A percentile compares a stretch with the other conserved stretches of the same genome.
phyloP scores from a whole-genome alignment of 2,888 invertebrate genomes.

The Chromoteleia sp. region DNA sequence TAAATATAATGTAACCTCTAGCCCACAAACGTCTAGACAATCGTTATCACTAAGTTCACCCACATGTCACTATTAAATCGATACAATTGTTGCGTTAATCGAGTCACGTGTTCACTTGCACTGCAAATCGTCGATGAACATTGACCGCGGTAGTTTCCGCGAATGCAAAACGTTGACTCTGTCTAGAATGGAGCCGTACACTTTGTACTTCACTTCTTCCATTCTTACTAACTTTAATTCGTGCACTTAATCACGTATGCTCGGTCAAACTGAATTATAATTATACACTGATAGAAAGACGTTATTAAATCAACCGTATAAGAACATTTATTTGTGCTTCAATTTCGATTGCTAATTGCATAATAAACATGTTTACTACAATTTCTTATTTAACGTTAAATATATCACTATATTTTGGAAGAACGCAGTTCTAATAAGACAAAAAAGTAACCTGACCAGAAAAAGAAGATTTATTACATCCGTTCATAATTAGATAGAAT shows the following conservation, averaged over 20 bases:
- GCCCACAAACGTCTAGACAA: slow-evolving; percentile 63
- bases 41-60: slow-evolving; percentile 65
- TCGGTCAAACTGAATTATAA: not conserved
- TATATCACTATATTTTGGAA: too few relatives aligned
- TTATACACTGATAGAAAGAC: not conserved
- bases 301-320: not conserved
- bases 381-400: too few relatives aligned
- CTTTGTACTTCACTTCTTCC: slow-evolving; percentile 68
- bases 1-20: slow-evolving; percentile 63
- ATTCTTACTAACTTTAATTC: slow-evolving; percentile 34
- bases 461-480: too few relatives aligned
- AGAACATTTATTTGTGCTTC: not conserved
- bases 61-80: slow-evolving; percentile 62
- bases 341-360: too few relatives aligned
- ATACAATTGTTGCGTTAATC: slow-evolving; percentile 70
- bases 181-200: slow-evolving; percentile 53
- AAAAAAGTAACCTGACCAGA: too few relatives aligned
- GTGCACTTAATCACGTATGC: slow-evolving; percentile 52
- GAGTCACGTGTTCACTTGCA: slow-evolving; percentile 63
- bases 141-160: slow-evolving; percentile 76
- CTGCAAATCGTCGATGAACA: slow-evolving; percentile 72
- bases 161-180: slow-evolving; percentile 68
- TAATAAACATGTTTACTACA: too few relatives aligned
- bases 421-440: too few relatives aligned
- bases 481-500: too few relatives aligned